Base-by-base conservation (phyloP, 2,113 vertebrate species). In the Xiphorhynchus elegans region DNA sequence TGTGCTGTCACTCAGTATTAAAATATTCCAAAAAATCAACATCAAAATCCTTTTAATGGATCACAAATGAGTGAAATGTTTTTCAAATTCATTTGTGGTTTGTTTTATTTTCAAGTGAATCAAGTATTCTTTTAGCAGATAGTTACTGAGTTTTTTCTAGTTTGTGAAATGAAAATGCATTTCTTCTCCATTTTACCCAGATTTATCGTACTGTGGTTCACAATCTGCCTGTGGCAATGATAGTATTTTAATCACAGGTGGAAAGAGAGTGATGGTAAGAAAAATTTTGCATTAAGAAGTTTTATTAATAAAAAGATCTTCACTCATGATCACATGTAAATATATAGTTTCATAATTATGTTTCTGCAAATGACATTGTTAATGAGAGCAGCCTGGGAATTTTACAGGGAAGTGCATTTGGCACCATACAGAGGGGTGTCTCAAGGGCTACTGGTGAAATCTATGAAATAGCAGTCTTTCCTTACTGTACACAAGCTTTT, bases 371-470 rank as follows among this genome's bases (percentile, higher is more conserved):
- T 50, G 55, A 59, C 12, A 17, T 14, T 52, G 31, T 28, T 67
- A 68, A 4, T 12, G 47, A 56, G 11, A 60, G 9, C 1, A 0
- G 33, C 31, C 20, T 5, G 20, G 25, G 17, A 44, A 31, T 52
- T 35, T 26, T 70, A 21, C 35, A 60, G 33, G 29, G 56, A 33
- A 82, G 37, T 26, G 13, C 0, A 0, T n/a, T 68, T 2, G 0
- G 37, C 26, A 26, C 26, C 10, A 3, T 19, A 7, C 6, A 40
- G 46, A 80, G 35, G 11, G 5, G 12, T 33, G 21, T 37, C 50
- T 60, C 33, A 29, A 67, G 42, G 10, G 26, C 44, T 67, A 29
- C 5, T 63, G n/a, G 8, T 44, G 24, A 77, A 28, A 68, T 12
- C 17, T 44, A 11, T 47, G 7, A 76, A 44, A 55, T 62, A 75